Base-by-base conservation (phyloP, 2,888 invertebrate genomes). In the Graphium colonna region DNA sequence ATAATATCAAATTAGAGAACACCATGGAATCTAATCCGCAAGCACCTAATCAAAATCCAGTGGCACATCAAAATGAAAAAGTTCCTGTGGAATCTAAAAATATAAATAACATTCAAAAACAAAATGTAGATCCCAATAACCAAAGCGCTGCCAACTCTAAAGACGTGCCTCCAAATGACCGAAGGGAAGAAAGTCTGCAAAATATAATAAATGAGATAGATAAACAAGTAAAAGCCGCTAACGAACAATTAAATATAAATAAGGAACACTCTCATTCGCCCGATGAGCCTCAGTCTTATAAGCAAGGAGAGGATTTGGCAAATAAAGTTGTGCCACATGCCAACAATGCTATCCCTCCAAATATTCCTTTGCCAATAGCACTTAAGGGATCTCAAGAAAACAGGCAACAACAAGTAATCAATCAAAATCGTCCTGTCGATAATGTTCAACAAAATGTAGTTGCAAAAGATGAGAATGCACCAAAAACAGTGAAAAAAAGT, bases 211-310 rank as follows among this genome's bases (percentile, higher is more conserved):
- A 49, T 15, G 17, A 33, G 15, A 36, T 18, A 8, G 43, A 42
- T 9, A 15, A 50, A 4, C 26, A 52, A 51, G n/a, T 28, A 1
- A 5, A 18, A 31, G 9, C 10, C 12, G 50, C 16, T 12, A 51
- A 50, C 9, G 42, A 36, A 15, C 33, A 43, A 42, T 10, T 16
- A 16, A 31, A 16, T 4, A 9, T n/a, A 0, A 40, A 40, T 15
- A 63, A 68, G 49, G 56, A 50, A 39, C 85, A 87, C 64, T 70
- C 64, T 0, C 84, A 87, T 54, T 71, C 77, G 1, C 71, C 71
- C 0, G 87, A 84, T 46, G 87, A 85, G 67, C 85, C 86, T 0
- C 74, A 82, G 57, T 87, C 84, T 0, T 85, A 87, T 42, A 79
- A 77, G 65, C 62, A 69, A 69, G 85, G 84, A 0, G 84, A 87